Percentiles rank a stretch among this genome's conserved stretches.
These are phyloP conservation scores for Montipora cactus DNA, from an alignment of 64 coral and sea anemone species.

Conservation along the genomic window DNA sequence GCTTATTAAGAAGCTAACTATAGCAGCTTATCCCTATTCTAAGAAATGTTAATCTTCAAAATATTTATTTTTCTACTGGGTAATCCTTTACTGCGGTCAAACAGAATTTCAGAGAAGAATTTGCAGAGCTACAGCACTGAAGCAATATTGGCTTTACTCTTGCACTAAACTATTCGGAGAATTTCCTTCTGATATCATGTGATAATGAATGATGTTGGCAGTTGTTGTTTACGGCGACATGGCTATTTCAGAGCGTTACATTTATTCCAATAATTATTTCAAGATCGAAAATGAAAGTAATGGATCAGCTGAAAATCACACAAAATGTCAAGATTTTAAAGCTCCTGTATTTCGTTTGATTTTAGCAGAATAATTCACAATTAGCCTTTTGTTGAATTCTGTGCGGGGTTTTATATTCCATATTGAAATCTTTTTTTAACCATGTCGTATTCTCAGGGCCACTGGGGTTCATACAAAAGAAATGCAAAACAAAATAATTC, in stretches of 20 bases:
- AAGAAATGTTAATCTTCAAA: constrained; percentile 16
- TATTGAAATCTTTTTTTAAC: no score
- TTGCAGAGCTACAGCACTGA: not conserved
- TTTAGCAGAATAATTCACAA: no score
- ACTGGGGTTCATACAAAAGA: no score
- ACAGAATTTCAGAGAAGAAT: not conserved
- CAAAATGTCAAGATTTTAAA: not conserved
- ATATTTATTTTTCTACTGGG: not conserved
- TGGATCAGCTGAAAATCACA: not conserved
- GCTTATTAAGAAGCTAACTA: not conserved
- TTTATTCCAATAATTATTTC: no score
- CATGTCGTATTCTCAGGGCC: no score
- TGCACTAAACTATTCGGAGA: not conserved
- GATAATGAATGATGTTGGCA: not conserved
- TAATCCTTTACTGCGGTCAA: not conserved
- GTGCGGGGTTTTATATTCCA: no score
- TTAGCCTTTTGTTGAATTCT: no score
- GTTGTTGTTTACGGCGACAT: no score
- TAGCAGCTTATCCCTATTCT: not conserved
- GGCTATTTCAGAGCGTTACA: no score
- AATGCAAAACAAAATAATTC: not conserved
- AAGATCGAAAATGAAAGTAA: no score
- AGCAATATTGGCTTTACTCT: not conserved
- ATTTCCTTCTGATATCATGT: not conserved
- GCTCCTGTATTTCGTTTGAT: no score